Evolutionary conservation across 30 jellyfish, hydroid and myxozoan genomes (phyloP), one percentile per base, ranked within the genome.

Genomic region (Clytia hemisphaerica): DNA sequence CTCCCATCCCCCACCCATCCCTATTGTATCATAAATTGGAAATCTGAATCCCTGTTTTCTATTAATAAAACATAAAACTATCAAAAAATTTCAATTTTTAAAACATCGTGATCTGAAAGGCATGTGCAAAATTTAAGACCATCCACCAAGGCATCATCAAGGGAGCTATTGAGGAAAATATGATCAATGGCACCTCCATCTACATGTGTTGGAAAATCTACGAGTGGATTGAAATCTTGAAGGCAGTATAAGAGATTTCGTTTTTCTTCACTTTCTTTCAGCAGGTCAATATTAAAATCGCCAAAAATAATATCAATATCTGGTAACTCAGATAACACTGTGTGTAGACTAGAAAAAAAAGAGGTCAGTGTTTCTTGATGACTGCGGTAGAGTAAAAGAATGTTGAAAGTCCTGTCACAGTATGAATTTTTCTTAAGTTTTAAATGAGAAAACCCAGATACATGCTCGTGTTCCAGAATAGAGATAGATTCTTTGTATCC

Each of bases 281-380:
- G 25, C 25, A 33, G 32, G 25, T 49, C 25, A 18, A 49, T 49
- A 49, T 49, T 49, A n/a, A 49, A 49, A n/a, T 49, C 64, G 19
- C 64, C 64, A 6, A 49, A 49, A n/a, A 49, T 49, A 5, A 49
- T 33, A 49, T 49, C 64, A 49, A 49, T 49, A 4, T 49, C 25
- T n/a, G n/a, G n/a, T 28, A n/a, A 6, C 19, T 49, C 32, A 5
- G 19, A 33, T n/a, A 28, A 28, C n/a, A n/a, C n/a, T n/a, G n/a
- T n/a, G n/a, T n/a, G n/a, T n/a, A n/a, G n/a, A n/a, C n/a, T n/a
- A n/a, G n/a, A n/a, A n/a, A n/a, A n/a, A n/a, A n/a, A n/a, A n/a
- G n/a, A n/a, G n/a, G 21, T 49, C 22, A 49, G 7, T n/a, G 25
- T n/a, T 49, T 49, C 64, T 28, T n/a, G 19, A 6, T 49, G 64